Evolutionary conservation across 2,888 invertebrate species (phyloP), one percentile per base, ranked within the genome.

Genomic region (Glyphotaelius pellucidus): DNA sequence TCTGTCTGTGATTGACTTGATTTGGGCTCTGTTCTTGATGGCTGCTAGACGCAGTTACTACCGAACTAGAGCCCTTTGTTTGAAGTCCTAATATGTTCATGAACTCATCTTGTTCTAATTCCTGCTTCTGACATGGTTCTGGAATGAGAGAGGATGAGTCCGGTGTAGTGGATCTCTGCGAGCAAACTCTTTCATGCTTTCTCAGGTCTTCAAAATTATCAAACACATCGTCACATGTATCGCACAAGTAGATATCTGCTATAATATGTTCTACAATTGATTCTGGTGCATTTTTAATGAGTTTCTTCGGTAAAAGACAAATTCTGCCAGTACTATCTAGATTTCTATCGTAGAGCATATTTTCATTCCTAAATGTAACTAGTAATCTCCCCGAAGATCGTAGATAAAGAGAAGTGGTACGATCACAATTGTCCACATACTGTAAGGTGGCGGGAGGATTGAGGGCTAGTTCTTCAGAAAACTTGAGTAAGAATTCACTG

Each of bases 351-450:
- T 96, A 95, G 94, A 97, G 97, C 95, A 97, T 96, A 94, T 98
- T 97, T 94, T 97, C 97, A 95, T 98, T 98, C 89, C 98, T 96
- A 95, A 98, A 98, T 93, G 98, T 98, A 32, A 98, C 97, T 92
- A 98, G 95, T 52, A 98, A 95, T 94, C 97, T 97, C 93, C 97
- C 97, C 93, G 96, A 97, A 89, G 96, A 96, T 94, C 97, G 96
- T 94, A 97, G 97, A 94, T 97, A 97, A 90, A 98, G 95, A 93
- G 97, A 97, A 81, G 97, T 98, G 38, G 98, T 98, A 90, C 97
- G 97, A 94, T 98, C 97, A 94, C 96, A 97, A 94, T 97, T 97
- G 94, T 97, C 97, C 86, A 97, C 97, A 94, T 97, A 98, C 94
- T 97, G 96, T 93, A 97, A 95, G 94, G 97, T 96, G 92, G 97